Base-by-base conservation (phyloP, 2,797 vertebrate species). In the Phrynocephalus guinanensis region DNA sequence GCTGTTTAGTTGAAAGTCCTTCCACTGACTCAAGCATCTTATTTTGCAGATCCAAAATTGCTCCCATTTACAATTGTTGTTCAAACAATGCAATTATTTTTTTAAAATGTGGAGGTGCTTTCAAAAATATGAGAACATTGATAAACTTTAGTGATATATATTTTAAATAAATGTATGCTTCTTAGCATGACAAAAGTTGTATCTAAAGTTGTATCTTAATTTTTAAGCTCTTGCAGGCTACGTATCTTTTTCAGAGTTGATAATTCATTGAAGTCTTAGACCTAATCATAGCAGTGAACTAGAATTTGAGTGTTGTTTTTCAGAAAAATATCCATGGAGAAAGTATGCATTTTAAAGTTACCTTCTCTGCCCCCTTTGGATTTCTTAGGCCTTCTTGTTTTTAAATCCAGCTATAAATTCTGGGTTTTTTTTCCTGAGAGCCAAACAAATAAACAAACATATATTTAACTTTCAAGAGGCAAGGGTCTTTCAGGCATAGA, bases 381-480 rank as follows among this genome's bases (percentile, higher is more conserved):
- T 91, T 93, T 48, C 63, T 91, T 83, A 91, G 78, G 89, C 92
- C 95, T 94, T 48, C 85, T 92, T 92, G 79, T 71, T 90, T 67
- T 91, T 86, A 90, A 91, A 91, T 70, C 70, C 71, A 86, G 86
- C 88, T 79, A 77, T 89, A 94, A 94, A 94, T 70, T 93, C 67
- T 85, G 38, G 3, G 3, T 44, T 8, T 83, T 94, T 94, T 93
- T 92, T 92, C 93, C 82, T 89, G 26, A 83, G 88, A 90, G 85
- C 70, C 90, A 92, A 92, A 95, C 95, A 92, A 8, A 13, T 22
- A 66, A 77, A 44, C 91, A 95, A 94, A 84, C 89, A 79, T 44
- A 44, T 44, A 44, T 94, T 95, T 95, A 91, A 91, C 91, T 94
- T 94, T 94, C 92, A 95, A 93, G 92, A 92, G 93, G 90, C 94